Evolutionary conservation across 2,888 invertebrate species (phyloP), one percentile per base, ranked within the genome.

Genomic region (Scrobipalpa atriplicella): DNA sequence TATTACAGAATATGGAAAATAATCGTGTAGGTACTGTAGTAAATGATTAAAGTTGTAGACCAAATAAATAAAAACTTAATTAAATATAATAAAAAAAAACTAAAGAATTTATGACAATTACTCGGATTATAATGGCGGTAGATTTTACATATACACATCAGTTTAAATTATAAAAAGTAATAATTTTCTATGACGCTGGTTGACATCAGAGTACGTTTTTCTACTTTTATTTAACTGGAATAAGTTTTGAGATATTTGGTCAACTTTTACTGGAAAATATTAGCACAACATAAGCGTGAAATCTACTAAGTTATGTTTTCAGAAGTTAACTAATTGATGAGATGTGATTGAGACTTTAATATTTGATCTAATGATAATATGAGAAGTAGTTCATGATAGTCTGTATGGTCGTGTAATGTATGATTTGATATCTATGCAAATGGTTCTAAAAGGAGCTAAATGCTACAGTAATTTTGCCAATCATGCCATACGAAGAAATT

Each of bases 211-310:
- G 29, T 29, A 3, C 29, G 5, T 29, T 3, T 29, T 29, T 29
- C 2, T 29, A 29, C 29, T 29, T 29, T 29, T 29, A 29, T 29
- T 29, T 29, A 29, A 29, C 29, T 29, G 29, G 6, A 16, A n/a
- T 38, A 18, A 61, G 41, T n/a, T 61, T 61, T 61, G 41, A 61
- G 19, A 16, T 9, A 41, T 61, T 61, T 61, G 61, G 19, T 61
- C 41, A 10, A 41, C 3, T 19, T 38, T 39, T 58, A 36, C 47
- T 64, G 61, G 69, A 66, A 69, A 72, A 70, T 69, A 73, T 73
- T 73, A 75, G 75, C 76, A 75, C 72, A 73, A 73, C 68, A 71
- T 67, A 76, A 76, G 76, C 76, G 74, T 75, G 73, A 71, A 66
- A 61, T 47, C 62, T 62, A 62, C 62, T n/a, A 19, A 41, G 43